Conservation (phyloP, 2,113 vertebrate species). For the Nematolebias whitei region DNA sequence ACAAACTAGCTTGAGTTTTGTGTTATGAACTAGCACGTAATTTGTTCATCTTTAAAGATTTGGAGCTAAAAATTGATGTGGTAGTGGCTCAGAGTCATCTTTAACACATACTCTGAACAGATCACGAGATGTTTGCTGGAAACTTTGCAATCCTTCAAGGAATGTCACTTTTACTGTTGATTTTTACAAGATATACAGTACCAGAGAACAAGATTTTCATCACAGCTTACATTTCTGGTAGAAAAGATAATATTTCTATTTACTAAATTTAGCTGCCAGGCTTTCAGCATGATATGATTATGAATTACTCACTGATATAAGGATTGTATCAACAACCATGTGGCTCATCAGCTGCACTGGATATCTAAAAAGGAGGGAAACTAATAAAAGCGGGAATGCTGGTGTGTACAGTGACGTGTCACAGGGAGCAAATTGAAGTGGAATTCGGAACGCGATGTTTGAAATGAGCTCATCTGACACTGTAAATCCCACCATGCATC, state of each 20-base stretch:
- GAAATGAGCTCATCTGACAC: constrained; percentile 28
- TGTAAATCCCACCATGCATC: constrained; percentile 22
- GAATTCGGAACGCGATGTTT: background rate
- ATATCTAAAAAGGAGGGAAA: constrained; percentile 18
- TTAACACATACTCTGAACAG: no score
- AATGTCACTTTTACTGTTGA: no score
- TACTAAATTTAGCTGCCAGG: background rate
- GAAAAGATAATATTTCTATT: background rate
- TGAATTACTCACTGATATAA: constrained; percentile 1
- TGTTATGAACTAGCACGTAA: no score
- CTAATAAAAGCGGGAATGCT: constrained; percentile 1
- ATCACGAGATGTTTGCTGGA: no score
- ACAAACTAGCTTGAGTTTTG: no score
- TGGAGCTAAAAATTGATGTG: background rate
- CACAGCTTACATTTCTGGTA: background rate
- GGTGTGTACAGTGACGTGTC: constrained; percentile 1
- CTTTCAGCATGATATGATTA: background rate
- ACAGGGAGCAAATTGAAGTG: constrained; percentile 4
- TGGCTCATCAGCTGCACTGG: constrained; percentile 3
- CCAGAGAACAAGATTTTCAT: background rate
- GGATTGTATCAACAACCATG: background rate
- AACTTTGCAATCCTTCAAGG: no score
- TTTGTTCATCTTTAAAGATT: no score
- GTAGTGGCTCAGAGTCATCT: no score
- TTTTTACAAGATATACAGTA: no score